phyloP scores from a whole-genome alignment of 37 sponge, comb jelly and placozoan species.

The Mnemiopsis leidyi region DNA sequence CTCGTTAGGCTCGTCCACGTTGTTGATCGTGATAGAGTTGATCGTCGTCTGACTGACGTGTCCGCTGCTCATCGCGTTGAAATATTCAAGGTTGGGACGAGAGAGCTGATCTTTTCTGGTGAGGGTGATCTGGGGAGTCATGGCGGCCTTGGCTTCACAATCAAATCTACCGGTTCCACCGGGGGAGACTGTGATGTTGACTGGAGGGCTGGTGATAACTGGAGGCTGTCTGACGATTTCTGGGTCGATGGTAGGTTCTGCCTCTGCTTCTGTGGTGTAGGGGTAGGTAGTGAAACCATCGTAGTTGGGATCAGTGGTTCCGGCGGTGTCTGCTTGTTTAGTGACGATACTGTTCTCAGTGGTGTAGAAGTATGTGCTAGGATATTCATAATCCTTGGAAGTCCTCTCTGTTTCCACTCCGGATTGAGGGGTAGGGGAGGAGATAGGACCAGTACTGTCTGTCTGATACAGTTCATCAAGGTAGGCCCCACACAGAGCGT shows the following conservation, averaged over 20 bases:
- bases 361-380: background rate
- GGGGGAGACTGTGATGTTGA: slow-evolving; percentile 4
- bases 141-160: slow-evolving; percentile 11
- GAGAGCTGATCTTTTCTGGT: slow-evolving; percentile 18
- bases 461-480: background rate
- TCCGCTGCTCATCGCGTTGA: background rate
- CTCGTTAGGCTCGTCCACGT: slow-evolving; percentile 21
- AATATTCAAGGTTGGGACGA: background rate
- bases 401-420: background rate
- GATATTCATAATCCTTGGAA: background rate
- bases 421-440: background rate
- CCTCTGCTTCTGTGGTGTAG: background rate
- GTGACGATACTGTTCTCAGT: background rate
- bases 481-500: background rate
- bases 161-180: slow-evolving; percentile 9
- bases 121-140: slow-evolving; percentile 28
- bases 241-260: background rate
- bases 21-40: slow-evolving; percentile 21
- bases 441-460: background rate
- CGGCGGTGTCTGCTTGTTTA: background rate
- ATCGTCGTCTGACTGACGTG: background rate
- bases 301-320: background rate
- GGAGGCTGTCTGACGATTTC: background rate
- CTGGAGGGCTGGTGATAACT: slow-evolving; percentile 5
- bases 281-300: background rate